These are phyloP conservation scores for Cydia fagiglandana DNA, from an alignment of 1,140 invertebrate genomes.

Conservation along the genomic window DNA sequence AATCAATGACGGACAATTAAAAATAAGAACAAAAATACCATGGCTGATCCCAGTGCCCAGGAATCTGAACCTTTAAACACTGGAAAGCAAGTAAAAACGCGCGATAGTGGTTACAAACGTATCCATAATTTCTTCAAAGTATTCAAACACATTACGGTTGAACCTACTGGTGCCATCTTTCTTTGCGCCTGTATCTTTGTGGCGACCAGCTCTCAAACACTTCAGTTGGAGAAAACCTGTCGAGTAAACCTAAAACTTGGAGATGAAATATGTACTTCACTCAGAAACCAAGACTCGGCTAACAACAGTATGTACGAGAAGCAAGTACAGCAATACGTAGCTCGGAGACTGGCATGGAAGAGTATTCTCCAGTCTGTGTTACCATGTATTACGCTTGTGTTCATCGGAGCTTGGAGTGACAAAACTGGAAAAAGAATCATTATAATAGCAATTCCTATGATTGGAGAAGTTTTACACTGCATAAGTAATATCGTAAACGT, in stretches of 20 bases:
- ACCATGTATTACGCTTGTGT: constrained; percentile 82
- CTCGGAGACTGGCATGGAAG: constrained; percentile 53
- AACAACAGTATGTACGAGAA: constrained; percentile 60
- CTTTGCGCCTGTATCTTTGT: constrained; percentile 46
- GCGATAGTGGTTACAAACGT: constrained; percentile 39
- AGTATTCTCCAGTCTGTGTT: constrained; percentile 60
- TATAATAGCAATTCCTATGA: constrained; percentile 71
- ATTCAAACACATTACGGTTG: constrained; percentile 60
- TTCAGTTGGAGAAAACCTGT: constrained; percentile 68
- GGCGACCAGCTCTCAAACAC: constrained; percentile 60
- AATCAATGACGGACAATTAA: not conserved
- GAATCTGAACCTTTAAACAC: constrained; percentile 24
- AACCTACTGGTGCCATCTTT: constrained; percentile 61
- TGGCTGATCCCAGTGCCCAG: not conserved
- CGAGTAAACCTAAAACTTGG: constrained; percentile 66
- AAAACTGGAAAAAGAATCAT: constrained; percentile 80
- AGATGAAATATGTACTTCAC: constrained; percentile 61
- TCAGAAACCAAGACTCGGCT: constrained; percentile 52
- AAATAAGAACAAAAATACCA: constrained; percentile 1
- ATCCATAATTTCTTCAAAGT: constrained; percentile 35
- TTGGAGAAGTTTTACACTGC: constrained; percentile 69
- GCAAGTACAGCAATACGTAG: constrained; percentile 56
- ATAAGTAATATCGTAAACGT: constrained; percentile 76
- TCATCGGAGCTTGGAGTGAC: constrained; percentile 81
- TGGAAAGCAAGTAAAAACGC: constrained; percentile 29